phyloP scores from a whole-genome alignment of 2,113 vertebrate genomes.

The Pavo muticus region DNA sequence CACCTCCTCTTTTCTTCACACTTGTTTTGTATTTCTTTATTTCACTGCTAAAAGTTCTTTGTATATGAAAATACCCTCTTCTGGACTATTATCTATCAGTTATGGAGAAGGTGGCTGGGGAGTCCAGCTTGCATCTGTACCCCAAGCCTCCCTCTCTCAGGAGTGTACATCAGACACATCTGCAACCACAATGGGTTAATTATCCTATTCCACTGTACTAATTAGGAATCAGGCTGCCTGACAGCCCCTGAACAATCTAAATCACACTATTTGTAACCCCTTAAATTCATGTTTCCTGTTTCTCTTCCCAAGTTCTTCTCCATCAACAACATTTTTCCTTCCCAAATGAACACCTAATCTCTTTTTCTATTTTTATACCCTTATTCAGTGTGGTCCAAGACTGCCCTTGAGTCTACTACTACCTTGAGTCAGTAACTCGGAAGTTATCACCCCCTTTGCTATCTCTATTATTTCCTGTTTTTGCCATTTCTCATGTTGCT shows the following conservation, averaged over 20 bases:
- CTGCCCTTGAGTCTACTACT: not conserved
- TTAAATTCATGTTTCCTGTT: not conserved
- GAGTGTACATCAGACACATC: not conserved
- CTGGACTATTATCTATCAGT: not conserved
- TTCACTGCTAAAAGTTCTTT: not conserved
- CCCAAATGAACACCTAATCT: not conserved
- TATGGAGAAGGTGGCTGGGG: not conserved
- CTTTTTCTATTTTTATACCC: not conserved
- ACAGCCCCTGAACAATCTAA: not conserved
- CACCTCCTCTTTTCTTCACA: not conserved
- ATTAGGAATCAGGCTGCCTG: not conserved
- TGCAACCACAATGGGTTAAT: not conserved
- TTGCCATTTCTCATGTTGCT: not conserved
- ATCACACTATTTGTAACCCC: not conserved
- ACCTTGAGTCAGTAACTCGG: not conserved
- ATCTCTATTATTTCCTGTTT: not conserved
- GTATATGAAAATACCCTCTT: not conserved
- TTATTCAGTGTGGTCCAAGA: not conserved
- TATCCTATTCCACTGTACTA: not conserved
- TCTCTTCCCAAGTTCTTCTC: not conserved
- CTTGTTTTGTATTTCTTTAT: not conserved
- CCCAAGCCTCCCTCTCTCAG: accelerated
- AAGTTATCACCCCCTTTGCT: not conserved
- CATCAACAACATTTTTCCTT: not conserved
- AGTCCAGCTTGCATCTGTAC: not conserved